phyloP scores from a whole-genome alignment of 2,113 vertebrate species.

The Candoia aspera region DNA sequence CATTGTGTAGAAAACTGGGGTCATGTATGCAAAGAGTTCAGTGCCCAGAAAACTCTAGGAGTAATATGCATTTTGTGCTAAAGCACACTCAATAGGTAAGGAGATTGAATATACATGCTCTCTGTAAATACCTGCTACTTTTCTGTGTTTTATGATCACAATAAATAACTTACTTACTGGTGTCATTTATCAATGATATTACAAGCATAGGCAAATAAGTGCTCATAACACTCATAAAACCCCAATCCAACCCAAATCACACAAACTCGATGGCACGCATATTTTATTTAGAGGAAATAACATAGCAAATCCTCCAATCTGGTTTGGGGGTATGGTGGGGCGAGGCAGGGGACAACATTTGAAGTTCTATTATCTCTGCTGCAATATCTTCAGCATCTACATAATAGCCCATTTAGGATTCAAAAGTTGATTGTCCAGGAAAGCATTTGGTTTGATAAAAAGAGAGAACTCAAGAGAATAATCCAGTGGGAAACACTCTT shows the following conservation, averaged over 20 bases:
- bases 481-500: not conserved
- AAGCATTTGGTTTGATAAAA: not conserved
- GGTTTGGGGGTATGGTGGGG: not conserved
- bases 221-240: not conserved
- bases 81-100: not conserved
- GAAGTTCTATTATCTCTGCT: not conserved
- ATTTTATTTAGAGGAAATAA: not conserved
- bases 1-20: not conserved
- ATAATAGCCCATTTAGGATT: not conserved
- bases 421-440: not conserved
- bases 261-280: not conserved
- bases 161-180: not conserved
- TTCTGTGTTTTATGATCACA: not conserved
- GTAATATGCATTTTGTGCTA: not conserved
- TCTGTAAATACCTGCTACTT: not conserved
- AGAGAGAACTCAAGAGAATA: not conserved
- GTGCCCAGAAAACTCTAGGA: not conserved
- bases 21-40: not conserved
- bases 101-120: not conserved
- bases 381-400: not conserved
- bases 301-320: not conserved
- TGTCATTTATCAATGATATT: not conserved
- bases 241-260: not conserved
- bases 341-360: not conserved
- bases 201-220: not conserved